Evolutionary conservation across 2,888 invertebrate species (phyloP).

Genomic region (Agrotis clavis): DNA sequence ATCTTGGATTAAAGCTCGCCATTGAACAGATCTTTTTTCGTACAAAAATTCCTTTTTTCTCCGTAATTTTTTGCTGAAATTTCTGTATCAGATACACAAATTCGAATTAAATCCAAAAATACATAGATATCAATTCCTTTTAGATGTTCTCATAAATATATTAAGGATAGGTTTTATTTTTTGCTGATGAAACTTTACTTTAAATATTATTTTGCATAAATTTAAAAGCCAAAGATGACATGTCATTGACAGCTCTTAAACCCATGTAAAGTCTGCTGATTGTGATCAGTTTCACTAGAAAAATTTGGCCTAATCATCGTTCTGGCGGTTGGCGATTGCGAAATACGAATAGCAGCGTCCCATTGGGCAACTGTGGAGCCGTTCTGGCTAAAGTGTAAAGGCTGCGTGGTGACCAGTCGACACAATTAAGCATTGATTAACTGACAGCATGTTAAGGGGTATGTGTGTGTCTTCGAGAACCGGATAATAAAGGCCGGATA

Average conservation of each 20-base stretch:
- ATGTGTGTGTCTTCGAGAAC: background rate
- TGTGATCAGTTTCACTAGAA: background rate
- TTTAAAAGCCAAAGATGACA: too few species aligned
- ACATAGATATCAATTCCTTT: background rate
- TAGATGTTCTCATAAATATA: background rate
- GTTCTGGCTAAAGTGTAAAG: too few species aligned
- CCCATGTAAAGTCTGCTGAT: background rate
- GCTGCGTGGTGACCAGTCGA: too few species aligned
- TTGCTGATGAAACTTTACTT: slow-evolving; percentile 13
- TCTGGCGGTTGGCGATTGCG: too few species aligned
- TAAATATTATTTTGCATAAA: slow-evolving; percentile 26
- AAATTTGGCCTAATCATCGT: too few species aligned
- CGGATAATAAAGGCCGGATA: slow-evolving; percentile 37
- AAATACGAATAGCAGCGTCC: too few species aligned
- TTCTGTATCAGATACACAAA: background rate
- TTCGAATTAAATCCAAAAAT: background rate
- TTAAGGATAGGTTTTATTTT: background rate
- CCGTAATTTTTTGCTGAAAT: background rate
- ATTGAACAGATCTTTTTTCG: slow-evolving; percentile 12
- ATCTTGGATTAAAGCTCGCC: slow-evolving; percentile 8
- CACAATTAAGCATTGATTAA: slow-evolving; percentile 50
- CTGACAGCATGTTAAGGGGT: slow-evolving; percentile 14
- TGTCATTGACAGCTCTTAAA: too few species aligned
- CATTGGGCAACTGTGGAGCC: too few species aligned
- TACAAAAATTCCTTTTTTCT: background rate